Conservation (phyloP, 2,888 invertebrate genomes). For the Luffia ferchaultella region DNA sequence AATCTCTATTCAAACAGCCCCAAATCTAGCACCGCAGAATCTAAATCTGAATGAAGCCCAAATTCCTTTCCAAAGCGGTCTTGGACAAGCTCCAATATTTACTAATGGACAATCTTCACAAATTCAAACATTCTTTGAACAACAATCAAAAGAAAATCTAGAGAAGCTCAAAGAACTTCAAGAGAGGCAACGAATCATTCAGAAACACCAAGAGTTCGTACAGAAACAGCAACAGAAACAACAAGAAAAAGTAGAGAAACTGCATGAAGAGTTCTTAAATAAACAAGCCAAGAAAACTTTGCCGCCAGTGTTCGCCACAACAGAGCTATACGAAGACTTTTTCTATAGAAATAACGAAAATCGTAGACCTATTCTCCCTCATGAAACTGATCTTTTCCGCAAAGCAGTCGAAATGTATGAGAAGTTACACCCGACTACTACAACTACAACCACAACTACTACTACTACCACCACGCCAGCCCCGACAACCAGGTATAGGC, state of each 20-base stretch:
- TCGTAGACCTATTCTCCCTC: slow-evolving; percentile 64
- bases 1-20: slow-evolving; percentile 53
- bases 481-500: slow-evolving; percentile 42
- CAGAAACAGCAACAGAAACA: slow-evolving; percentile 83
- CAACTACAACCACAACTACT: slow-evolving; percentile 73
- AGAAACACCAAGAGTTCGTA: slow-evolving; percentile 78
- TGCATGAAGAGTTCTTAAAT: slow-evolving; percentile 74
- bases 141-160: slow-evolving; percentile 68
- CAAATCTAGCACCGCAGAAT: slow-evolving; percentile 24
- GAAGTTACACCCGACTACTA: slow-evolving; percentile 73
- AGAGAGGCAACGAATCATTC: slow-evolving; percentile 76
- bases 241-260: slow-evolving; percentile 76
- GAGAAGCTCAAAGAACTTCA: slow-evolving; percentile 73
- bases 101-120: slow-evolving; percentile 58
- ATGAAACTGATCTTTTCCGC: slow-evolving; percentile 71
- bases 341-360: slow-evolving; percentile 43
- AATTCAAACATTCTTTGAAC: slow-evolving; percentile 65
- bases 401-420: slow-evolving; percentile 73
- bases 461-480: slow-evolving; percentile 61
- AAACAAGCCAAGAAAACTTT: slow-evolving; percentile 73
- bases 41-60: slow-evolving; percentile 38
- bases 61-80: slow-evolving; percentile 40
- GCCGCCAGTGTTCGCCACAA: slow-evolving; percentile 54
- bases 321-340: slow-evolving; percentile 52
- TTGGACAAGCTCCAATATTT: slow-evolving; percentile 49